Evolutionary conservation across 1,140 invertebrate species (phyloP).

Genomic region (Trichonephila clavata): DNA sequence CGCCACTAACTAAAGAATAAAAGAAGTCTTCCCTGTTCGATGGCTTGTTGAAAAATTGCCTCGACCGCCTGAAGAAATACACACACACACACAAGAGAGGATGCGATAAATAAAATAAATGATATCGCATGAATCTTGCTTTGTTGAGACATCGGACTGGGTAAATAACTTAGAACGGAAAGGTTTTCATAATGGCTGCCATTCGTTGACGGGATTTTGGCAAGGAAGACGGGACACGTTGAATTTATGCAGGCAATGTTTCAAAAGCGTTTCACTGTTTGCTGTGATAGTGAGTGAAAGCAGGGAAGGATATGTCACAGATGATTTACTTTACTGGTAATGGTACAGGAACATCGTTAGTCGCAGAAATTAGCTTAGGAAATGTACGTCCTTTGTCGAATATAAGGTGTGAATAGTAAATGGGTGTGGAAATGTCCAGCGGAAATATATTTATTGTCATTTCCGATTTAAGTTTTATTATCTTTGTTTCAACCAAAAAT

Average conservation of each 20-base stretch:
- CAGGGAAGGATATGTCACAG: not conserved
- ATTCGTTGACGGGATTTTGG: constrained; percentile 5
- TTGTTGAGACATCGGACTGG: constrained; percentile 71
- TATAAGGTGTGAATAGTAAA: no score
- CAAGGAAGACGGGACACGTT: constrained; percentile 6
- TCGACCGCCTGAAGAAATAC: constrained; percentile 19
- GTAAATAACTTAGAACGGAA: constrained; percentile 72
- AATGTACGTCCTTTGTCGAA: no score
- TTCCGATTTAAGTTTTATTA: no score
- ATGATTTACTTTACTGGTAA: constrained; percentile 3
- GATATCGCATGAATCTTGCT: constrained; percentile 73
- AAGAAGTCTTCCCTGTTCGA: not conserved
- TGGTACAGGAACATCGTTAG: no score
- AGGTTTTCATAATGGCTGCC: constrained; percentile 63
- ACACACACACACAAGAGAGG: no score
- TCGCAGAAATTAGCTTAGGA: no score
- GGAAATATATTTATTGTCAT: no score
- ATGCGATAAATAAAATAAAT: constrained; percentile 73
- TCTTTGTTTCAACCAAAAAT: no score
- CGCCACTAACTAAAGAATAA: not conserved
- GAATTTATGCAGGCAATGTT: constrained; percentile 53
- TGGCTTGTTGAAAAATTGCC: constrained; percentile 56
- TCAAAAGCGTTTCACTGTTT: constrained; percentile 21
- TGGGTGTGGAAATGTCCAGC: no score
- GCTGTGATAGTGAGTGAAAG: not conserved